Evolutionary conservation across 2,113 vertebrate genomes (phyloP).

Genomic region (Crotalus helleri): DNA sequence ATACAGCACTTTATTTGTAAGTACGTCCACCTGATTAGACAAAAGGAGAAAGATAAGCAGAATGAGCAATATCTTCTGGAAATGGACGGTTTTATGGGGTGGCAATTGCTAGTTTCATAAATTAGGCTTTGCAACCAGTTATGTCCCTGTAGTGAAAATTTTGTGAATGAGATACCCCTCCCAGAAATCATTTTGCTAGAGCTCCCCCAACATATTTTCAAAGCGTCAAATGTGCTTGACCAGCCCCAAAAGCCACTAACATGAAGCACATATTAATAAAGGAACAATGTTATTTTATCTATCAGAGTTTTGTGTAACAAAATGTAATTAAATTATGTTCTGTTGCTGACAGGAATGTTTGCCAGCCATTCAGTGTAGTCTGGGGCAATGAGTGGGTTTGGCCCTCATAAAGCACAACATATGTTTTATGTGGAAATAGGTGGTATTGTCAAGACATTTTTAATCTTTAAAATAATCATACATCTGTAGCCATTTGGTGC

Average conservation of each 20-base stretch:
- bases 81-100: background rate
- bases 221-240: background rate
- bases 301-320: background rate
- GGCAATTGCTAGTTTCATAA: background rate
- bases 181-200: background rate
- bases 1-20: background rate
- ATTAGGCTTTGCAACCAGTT: background rate
- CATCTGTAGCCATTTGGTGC: background rate
- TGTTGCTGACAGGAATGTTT: background rate
- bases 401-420: background rate
- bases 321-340: background rate
- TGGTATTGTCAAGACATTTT: background rate
- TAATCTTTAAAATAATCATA: background rate
- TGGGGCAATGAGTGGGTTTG: background rate
- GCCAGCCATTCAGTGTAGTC: background rate
- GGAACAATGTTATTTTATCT: background rate
- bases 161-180: background rate
- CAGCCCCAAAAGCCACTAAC: background rate
- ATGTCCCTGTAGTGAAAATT: background rate
- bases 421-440: background rate
- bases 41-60: background rate
- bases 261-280: background rate
- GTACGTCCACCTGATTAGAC: background rate
- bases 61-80: background rate
- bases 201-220: background rate